Base-by-base conservation (phyloP, 2,888 invertebrate genomes). In the Magallana nippona region DNA sequence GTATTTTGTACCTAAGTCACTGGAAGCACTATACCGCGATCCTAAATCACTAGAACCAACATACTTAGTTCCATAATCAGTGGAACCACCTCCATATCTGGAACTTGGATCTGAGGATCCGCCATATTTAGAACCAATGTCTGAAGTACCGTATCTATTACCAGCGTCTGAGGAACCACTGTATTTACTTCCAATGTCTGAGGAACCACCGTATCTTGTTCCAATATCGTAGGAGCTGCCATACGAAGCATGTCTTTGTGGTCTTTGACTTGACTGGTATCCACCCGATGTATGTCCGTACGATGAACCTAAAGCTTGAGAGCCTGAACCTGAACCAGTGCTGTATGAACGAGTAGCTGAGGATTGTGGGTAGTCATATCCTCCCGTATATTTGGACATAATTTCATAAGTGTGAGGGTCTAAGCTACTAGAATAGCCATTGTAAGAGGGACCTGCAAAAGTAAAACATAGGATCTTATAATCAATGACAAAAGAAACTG, bases 351-450 rank as follows among this genome's bases (percentile, higher is more conserved):
- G 71, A 71, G 15, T 15, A 15, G 71, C 71, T 71, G 71, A 71
- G 71, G 71, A 71, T 71, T 71, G 80, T 55, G 56, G 71, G 19
- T 78, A 77, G 58, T 83, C 83, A 71, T 83, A 85, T 55, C 79
- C 78, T 55, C 81, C 58, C 32, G 78, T 78, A 81, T 83, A 83
- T 83, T 78, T 81, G 81, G 85, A 85, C 85, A 85, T 85, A 62
- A 81, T 82, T 83, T 85, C 83, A 58, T 85, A 83, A n/a, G 83
- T 81, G 32, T 81, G 78, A n/a, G 71, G 71, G 32, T 71, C 71
- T 71, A 85, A 55, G 32, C 83, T 81, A 60, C 81, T 83, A 32
- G 81, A 62, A 81, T 85, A 85, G 63, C 63, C 80, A 71, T 79
- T 81, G 80, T 83, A 60, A 60, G 63, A 80, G 32, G 85, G 81